A percentile compares a stretch with the other conserved stretches of the same genome.
These are phyloP conservation scores for Melinaea marsaeus DNA, from an alignment of 2,888 invertebrate genomes.

Conservation along the genomic window DNA sequence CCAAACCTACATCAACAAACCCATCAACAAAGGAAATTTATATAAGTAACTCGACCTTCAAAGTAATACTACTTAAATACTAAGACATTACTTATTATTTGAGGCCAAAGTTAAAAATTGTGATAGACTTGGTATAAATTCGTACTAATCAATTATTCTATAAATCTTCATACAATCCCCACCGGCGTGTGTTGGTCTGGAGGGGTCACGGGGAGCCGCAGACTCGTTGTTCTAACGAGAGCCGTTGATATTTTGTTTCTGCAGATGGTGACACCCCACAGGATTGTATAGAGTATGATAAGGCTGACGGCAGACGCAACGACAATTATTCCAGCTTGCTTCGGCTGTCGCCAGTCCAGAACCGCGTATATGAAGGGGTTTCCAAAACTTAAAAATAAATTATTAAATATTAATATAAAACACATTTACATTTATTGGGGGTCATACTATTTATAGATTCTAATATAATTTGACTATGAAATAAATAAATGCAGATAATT, in stretches of 20 bases:
- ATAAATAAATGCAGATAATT: too few relatives aligned
- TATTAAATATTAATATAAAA: not conserved
- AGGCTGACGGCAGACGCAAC: constrained; percentile 46
- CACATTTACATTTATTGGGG: too few relatives aligned
- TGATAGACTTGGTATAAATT: not conserved
- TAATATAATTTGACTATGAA: too few relatives aligned
- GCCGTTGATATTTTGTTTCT: constrained; percentile 50
- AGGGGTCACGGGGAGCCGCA: constrained; percentile 48
- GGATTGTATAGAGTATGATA: constrained; percentile 45
- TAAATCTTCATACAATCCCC: constrained; percentile 34
- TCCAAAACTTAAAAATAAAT: constrained; percentile 71
- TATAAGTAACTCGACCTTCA: too few relatives aligned
- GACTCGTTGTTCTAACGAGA: constrained; percentile 50
- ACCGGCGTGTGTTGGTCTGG: constrained; percentile 41
- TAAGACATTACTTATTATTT: not conserved
- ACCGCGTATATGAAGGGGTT: constrained; percentile 84
- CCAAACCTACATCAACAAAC: too few relatives aligned
- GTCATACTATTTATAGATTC: too few relatives aligned
- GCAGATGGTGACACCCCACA: constrained; percentile 50
- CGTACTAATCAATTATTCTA: constrained; percentile 14
- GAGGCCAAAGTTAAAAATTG: not conserved
- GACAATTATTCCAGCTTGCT: constrained; percentile 72
- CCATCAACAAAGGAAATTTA: too few relatives aligned
- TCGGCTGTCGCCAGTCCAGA: constrained; percentile 85
- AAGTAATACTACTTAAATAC: too few relatives aligned